Evolutionary conservation across 2,888 invertebrate species (phyloP), one percentile per base, ranked within the genome.

Genomic region (Acrobasis consociella): DNA sequence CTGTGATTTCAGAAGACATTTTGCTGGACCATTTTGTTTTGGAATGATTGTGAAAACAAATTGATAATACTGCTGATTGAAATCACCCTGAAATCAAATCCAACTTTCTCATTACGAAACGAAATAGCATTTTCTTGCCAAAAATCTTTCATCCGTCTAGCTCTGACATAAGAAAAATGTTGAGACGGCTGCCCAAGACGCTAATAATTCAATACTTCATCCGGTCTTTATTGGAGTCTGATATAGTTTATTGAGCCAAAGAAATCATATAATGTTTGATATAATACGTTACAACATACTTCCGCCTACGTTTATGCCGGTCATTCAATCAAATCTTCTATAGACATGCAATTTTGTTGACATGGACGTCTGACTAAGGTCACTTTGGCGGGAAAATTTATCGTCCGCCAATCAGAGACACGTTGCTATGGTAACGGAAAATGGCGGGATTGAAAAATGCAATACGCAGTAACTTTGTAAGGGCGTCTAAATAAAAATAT

Each of bases 191-290:
- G 55, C 55, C 55, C 55, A 55, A 55, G 3, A 38, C 38, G 38
- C 38, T 16, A n/a, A 55, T 38, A 53, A 53, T 49, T 59, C 16
- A 38, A 38, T 16, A 22, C 15, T 15, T 15, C 59, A 50, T 59
- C 59, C 59, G 59, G 59, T 50, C 37, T 50, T 16, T 50, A 50
- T 59, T 59, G 59, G 50, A 59, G 1, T 38, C 38, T 7, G n/a
- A 50, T 15, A 37, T 17, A 9, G 13, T 49, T 16, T 16, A 38
- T 59, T 38, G 59, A 38, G 59, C 59, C 59, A 59, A 59, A 9
- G 11, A 50, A 50, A 59, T 49, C 9, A 49, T 22, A 22, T 22
- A 22, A 22, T 58, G 15, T 50, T 50, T 52, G 7, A 52, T 31
- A 31, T 22, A 22, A 52, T 31, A 31, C 16, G 17, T 31, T 13